These are phyloP conservation scores for Drosophila yooni DNA, from an alignment of 2,888 invertebrate genomes.

Conservation along the genomic window DNA sequence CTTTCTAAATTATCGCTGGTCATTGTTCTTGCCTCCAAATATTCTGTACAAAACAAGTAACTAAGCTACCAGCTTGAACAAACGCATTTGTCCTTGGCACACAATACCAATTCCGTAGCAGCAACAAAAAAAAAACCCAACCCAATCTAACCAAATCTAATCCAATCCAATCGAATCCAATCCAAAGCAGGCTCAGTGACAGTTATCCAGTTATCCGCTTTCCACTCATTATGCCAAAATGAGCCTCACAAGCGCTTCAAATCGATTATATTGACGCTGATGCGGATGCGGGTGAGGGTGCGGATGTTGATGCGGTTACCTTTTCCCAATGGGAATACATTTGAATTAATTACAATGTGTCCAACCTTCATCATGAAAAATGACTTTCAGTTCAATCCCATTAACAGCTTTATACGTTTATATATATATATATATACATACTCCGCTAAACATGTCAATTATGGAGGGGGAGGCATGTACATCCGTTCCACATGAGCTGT, in stretches of 20 bases:
- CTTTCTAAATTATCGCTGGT: slow-evolving; percentile 68
- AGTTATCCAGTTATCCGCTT: neutral
- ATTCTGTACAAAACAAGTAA: slow-evolving; percentile 10
- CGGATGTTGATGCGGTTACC: neutral
- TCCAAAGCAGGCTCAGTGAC: neutral
- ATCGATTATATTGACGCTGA: slow-evolving; percentile 45
- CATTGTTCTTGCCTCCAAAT: slow-evolving; percentile 56
- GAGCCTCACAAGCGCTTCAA: slow-evolving; percentile 35
- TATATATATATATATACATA: neutral
- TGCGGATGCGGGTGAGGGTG: slow-evolving; percentile 14
- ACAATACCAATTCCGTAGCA: slow-evolving; percentile 40
- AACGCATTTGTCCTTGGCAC: slow-evolving; percentile 27
- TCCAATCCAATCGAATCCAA: neutral
- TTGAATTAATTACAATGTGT: slow-evolving; percentile 59
- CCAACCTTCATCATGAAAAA: slow-evolving; percentile 30
- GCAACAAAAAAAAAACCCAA: slow-evolving; percentile 1
- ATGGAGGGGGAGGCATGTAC: slow-evolving; percentile 6
- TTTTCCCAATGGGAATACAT: slow-evolving; percentile 15
- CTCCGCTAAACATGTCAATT: slow-evolving; percentile 65
- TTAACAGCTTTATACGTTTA: neutral
- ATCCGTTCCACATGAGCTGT: slow-evolving; percentile 12
- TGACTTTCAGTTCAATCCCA: slow-evolving; percentile 11
- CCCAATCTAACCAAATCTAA: neutral
- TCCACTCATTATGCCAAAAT: slow-evolving; percentile 30
- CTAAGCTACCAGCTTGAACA: slow-evolving; percentile 12